Conservation (phyloP, 1,140 invertebrate genomes). For the Cydia strobilella region DNA sequence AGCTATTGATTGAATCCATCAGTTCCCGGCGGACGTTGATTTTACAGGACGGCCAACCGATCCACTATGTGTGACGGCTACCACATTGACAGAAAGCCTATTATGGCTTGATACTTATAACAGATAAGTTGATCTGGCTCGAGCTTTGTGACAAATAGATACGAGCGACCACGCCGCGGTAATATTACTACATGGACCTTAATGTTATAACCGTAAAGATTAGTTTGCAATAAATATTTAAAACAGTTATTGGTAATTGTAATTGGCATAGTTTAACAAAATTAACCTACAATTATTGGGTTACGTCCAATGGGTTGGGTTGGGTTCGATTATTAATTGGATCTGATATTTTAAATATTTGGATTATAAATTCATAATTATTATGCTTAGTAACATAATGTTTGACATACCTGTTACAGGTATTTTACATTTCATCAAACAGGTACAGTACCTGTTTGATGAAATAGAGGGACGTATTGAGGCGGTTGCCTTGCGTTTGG, state of each 20-base stretch:
- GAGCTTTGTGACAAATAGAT: conserved; percentile 22
- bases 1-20: conserved; percentile 48
- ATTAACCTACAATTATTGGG: background rate
- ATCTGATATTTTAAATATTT: background rate
- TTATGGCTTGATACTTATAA: background rate
- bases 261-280: background rate
- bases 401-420: too few relatives aligned
- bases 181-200: background rate
- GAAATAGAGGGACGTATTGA: too few relatives aligned
- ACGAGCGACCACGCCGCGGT: background rate
- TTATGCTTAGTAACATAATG: too few relatives aligned
- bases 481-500: too few relatives aligned
- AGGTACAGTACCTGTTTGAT: too few relatives aligned
- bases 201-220: background rate
- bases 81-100: background rate
- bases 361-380: background rate
- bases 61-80: conserved; percentile 11
- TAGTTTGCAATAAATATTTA: background rate
- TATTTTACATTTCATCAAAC: too few relatives aligned
- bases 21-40: conserved; percentile 39
- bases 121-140: conserved; percentile 1
- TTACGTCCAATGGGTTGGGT: background rate
- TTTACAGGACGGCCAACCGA: conserved; percentile 18
- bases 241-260: background rate
- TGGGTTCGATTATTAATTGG: background rate